Percentiles rank a stretch among this genome's conserved stretches.
These are phyloP conservation scores for Diorhabda sublineata DNA, from an alignment of 1,140 invertebrate genomes.

Conservation along the genomic window DNA sequence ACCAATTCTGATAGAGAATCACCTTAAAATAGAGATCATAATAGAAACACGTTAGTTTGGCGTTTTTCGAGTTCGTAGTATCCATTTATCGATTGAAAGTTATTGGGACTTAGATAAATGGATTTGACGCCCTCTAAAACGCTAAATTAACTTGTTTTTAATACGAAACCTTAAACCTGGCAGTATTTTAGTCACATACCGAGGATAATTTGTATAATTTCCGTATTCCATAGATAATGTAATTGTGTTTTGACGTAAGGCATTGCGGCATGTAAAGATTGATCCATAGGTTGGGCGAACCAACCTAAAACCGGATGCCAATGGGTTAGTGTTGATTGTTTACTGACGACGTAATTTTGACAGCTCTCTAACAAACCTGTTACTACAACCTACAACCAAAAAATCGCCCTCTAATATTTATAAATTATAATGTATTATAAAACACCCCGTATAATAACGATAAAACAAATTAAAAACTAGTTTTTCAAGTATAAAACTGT, in stretches of 20 bases:
- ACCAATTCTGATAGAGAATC: conserved; percentile 52
- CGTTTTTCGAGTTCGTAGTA: background rate
- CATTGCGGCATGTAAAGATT: conserved; percentile 78
- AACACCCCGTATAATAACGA: too few relatives aligned
- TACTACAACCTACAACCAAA: conserved; percentile 63
- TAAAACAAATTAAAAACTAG: too few relatives aligned
- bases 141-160: too few relatives aligned
- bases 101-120: background rate
- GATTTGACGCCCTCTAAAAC: too few relatives aligned
- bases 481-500: too few relatives aligned
- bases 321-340: conserved; percentile 85
- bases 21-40: conserved; percentile 38
- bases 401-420: too few relatives aligned
- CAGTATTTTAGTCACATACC: conserved; percentile 28
- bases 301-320: conserved; percentile 98
- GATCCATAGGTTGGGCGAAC: conserved; percentile 84
- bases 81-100: conserved; percentile 9
- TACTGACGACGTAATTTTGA: conserved; percentile 78
- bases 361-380: conserved; percentile 78
- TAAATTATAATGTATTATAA: too few relatives aligned
- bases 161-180: background rate
- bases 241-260: conserved; percentile 77
- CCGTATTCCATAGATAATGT: conserved; percentile 75
- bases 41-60: too few relatives aligned
- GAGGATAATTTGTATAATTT: conserved; percentile 50